phyloP scores from a whole-genome alignment of 35 echinoderm and acorn worm species.

The Apostichopus californicus region DNA sequence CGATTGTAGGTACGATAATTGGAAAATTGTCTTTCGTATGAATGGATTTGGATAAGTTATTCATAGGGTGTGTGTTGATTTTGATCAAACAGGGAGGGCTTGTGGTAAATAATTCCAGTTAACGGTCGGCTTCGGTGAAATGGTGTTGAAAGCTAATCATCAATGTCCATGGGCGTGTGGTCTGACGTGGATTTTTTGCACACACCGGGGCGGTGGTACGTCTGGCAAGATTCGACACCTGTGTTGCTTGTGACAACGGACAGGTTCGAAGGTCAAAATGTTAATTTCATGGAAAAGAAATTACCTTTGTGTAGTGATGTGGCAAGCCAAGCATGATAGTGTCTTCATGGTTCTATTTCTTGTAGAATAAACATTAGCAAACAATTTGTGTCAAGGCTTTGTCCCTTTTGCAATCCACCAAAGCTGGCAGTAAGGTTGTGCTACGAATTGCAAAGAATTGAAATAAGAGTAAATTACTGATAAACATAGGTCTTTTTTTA shows the following conservation, averaged over 20 bases:
- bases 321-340: no score
- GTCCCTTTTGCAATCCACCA: no score
- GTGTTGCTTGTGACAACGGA: not conserved
- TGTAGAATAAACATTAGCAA: no score
- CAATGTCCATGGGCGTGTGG: constrained; percentile 22
- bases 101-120: not conserved
- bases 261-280: no score
- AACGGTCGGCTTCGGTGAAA: not conserved
- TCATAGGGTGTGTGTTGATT: not conserved
- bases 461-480: no score
- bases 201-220: not conserved
- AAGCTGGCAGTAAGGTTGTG: no score
- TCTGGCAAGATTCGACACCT: not conserved
- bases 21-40: not conserved
- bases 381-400: no score
- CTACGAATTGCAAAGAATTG: no score
- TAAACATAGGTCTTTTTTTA: no score
- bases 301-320: no score
- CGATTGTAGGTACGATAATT: constrained; percentile 5
- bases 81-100: not conserved
- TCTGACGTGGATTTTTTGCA: not conserved
- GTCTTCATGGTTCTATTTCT: no score
- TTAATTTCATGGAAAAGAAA: no score
- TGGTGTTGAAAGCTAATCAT: constrained; percentile 39
- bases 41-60: not conserved